phyloP scores from a whole-genome alignment of 2,797 vertebrate species.

The Harpagifer antarcticus region DNA sequence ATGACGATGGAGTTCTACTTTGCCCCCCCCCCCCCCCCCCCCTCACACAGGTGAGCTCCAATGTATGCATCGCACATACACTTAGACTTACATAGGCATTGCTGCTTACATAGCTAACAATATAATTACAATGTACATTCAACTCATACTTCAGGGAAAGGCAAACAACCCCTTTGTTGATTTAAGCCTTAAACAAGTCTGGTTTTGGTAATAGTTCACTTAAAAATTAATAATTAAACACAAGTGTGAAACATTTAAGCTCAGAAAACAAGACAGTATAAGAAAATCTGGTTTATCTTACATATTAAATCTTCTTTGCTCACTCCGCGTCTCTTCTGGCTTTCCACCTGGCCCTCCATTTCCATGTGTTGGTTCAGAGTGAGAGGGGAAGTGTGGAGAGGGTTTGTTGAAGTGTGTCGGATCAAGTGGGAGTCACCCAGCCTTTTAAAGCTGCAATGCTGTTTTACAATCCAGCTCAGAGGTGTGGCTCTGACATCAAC shows the following conservation, averaged over 20 bases:
- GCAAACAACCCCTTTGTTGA: conserved; percentile 30
- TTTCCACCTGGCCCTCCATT: conserved; percentile 77
- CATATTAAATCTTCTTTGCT: conserved; percentile 83
- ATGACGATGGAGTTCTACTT: conserved; percentile 54
- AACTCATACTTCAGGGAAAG: neutral
- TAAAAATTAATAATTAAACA: too few species aligned
- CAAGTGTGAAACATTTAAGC: neutral
- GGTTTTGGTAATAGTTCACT: neutral
- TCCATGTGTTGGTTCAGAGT: conserved; percentile 56
- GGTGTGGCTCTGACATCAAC: conserved; percentile 54
- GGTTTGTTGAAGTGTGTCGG: conserved; percentile 35
- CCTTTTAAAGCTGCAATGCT: conserved; percentile 68
- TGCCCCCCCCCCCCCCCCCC: neutral
- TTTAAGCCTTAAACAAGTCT: neutral
- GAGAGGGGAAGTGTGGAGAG: conserved; percentile 18
- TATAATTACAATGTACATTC: neutral
- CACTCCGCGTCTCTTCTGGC: conserved; percentile 73
- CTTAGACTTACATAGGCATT: too few species aligned
- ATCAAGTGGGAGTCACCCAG: conserved; percentile 31
- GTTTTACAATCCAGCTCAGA: neutral
- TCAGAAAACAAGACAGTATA: neutral
- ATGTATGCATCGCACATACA: neutral
- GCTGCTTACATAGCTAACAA: neutral
- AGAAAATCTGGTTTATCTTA: conserved; percentile 64
- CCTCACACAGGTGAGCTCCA: conserved; percentile 27